Evolutionary conservation across 1,140 invertebrate species (phyloP).

Genomic region (Oscheius sp.): DNA sequence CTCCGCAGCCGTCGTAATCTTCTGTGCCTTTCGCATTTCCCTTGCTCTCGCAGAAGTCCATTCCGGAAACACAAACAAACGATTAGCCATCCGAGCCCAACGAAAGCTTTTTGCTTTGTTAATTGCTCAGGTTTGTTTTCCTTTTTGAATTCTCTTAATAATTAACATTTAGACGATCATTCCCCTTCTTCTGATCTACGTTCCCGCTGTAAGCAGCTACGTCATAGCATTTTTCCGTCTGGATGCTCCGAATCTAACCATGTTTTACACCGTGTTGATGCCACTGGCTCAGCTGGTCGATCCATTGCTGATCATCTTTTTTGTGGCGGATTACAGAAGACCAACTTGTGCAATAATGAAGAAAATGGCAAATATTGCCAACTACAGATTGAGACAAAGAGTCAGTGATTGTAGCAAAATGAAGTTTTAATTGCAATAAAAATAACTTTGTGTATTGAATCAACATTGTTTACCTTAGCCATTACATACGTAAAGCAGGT

Average conservation of each 20-base stretch:
- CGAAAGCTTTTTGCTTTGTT: neutral
- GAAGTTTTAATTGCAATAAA: no score
- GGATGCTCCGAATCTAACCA: neutral
- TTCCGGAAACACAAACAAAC: neutral
- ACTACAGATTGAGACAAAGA: neutral
- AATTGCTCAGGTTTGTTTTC: neutral
- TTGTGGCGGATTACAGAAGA: neutral
- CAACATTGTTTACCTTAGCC: no score
- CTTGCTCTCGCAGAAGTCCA: neutral
- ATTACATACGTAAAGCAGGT: no score
- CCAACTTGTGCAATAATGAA: neutral
- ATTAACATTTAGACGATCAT: neutral
- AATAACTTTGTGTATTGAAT: no score
- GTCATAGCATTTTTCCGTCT: neutral
- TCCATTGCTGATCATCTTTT: neutral
- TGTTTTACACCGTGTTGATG: slow-evolving; percentile 1
- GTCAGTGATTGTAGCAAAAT: neutral
- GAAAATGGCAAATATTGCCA: neutral
- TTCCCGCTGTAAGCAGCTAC: neutral
- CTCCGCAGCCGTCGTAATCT: neutral
- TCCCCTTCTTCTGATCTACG: neutral
- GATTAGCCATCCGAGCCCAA: neutral
- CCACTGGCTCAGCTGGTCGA: neutral
- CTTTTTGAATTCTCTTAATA: neutral
- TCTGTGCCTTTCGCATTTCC: neutral